phyloP scores from a whole-genome alignment of 2,888 invertebrate genomes.

The Prenolepis imparis region DNA sequence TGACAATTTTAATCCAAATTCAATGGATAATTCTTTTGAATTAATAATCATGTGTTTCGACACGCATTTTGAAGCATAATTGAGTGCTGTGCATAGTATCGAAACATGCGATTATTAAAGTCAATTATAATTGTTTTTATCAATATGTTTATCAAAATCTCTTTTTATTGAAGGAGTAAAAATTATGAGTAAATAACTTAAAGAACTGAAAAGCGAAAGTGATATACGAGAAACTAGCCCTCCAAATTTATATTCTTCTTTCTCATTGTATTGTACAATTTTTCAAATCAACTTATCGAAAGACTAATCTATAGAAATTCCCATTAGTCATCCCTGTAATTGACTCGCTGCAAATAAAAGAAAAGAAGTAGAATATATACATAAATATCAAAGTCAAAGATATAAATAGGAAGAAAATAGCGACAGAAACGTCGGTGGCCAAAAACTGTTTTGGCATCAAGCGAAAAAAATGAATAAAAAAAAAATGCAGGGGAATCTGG shows the following conservation, averaged over 20 bases:
- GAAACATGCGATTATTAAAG: too few species aligned
- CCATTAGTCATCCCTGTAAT: neutral
- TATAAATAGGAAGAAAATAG: constrained; percentile 5
- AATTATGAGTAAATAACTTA: neutral
- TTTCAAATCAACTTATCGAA: neutral
- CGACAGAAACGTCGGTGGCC: neutral
- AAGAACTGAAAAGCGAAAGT: neutral
- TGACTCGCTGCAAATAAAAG: constrained; percentile 6
- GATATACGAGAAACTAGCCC: neutral
- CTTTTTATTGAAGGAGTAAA: neutral
- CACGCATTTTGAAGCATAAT: neutral
- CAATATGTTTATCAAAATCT: neutral
- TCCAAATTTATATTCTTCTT: neutral
- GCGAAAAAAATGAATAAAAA: neutral
- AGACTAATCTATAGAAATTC: neutral
- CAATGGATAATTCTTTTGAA: neutral
- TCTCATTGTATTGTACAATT: neutral
- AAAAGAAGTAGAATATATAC: neutral
- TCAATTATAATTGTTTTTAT: neutral
- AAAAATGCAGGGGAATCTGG: neutral
- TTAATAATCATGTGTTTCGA: neutral
- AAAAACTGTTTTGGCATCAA: neutral
- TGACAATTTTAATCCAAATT: neutral
- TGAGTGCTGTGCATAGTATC: neutral
- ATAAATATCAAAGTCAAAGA: neutral